Conservation (phyloP, 2,113 vertebrate species). For the Scartelaos histophorus region DNA sequence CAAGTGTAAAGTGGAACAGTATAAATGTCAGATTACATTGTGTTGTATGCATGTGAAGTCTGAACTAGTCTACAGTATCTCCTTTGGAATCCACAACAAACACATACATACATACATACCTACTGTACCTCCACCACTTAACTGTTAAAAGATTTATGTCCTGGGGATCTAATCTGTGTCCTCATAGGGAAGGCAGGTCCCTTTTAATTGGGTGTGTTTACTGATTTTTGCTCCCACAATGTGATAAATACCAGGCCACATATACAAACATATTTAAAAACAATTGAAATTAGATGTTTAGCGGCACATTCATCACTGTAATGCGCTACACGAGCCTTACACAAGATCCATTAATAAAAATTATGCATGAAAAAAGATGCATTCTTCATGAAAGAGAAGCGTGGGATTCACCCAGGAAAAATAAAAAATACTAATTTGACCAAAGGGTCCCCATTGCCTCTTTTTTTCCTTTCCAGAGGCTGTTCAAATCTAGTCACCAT, state of each 20-base stretch:
- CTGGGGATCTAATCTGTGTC: too few species aligned
- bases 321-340: not conserved
- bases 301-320: not conserved
- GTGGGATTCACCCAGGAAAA: slow-evolving; percentile 57
- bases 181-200: too few species aligned
- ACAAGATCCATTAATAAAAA: slow-evolving; percentile 45
- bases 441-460: slow-evolving; percentile 41
- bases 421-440: slow-evolving; percentile 55
- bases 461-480: slow-evolving; percentile 26
- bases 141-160: too few species aligned
- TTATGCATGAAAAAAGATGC: slow-evolving; percentile 26
- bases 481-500: slow-evolving; percentile 36
- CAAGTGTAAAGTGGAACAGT: slow-evolving; percentile 25
- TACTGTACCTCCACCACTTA: too few species aligned
- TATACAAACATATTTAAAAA: not conserved
- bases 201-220: too few species aligned
- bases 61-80: not conserved
- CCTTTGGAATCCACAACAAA: not conserved
- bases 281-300: not conserved
- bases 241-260: not conserved
- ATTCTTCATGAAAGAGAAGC: slow-evolving; percentile 32
- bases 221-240: not conserved
- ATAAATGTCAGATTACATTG: slow-evolving; percentile 32
- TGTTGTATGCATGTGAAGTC: slow-evolving; percentile 2
- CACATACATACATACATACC: too few species aligned